Evolutionary conservation across 2,888 invertebrate species (phyloP), one percentile per base, ranked within the genome.

Genomic region (Protophormia terraenovae): DNA sequence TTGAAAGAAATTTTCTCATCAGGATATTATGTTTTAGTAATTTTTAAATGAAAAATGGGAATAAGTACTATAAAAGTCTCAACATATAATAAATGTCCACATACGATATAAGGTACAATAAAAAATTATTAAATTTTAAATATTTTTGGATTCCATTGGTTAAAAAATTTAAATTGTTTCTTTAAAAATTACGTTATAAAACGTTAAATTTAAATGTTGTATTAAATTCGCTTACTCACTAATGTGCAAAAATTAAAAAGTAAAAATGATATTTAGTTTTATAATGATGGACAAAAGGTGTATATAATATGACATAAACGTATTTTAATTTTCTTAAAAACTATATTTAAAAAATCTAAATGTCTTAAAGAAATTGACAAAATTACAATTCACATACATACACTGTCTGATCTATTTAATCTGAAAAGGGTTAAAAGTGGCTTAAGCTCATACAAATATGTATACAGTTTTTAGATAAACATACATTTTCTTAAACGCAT

Each of bases 1-100:
- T 80, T 72, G 72, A 73, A 71, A 80, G 32, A 24, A 16, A 76
- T 62, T 62, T 79, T 62, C 62, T 69, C 22, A 38, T 41, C 78
- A 73, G 80, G 72, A 80, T 73, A 80, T 80, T 80, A 35, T 35
- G 24, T 66, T 80, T 55, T 24, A 55, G 22, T 45, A 12, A 32
- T 55, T 78, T 72, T n/a, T n/a, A n/a, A n/a, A 27, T 79, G 72
- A 32, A 22, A 64, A 78, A 60, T 35, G 5, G 6, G 10, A 5
- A 7, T 55, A 55, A 24, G 24, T 12, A 41, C 12, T 35, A 27
- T 12, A n/a, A 0, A 55, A 24, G 14, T 47, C 32, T 38, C 6
- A 45, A 45, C 45, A 45, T 45, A 45, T n/a, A n/a, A n/a, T n/a
- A n/a, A n/a, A n/a, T n/a, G n/a, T n/a, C n/a, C n/a, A n/a, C n/a